phyloP scores from a whole-genome alignment of 2,113 vertebrate species.

The Lucifuga dentata region DNA sequence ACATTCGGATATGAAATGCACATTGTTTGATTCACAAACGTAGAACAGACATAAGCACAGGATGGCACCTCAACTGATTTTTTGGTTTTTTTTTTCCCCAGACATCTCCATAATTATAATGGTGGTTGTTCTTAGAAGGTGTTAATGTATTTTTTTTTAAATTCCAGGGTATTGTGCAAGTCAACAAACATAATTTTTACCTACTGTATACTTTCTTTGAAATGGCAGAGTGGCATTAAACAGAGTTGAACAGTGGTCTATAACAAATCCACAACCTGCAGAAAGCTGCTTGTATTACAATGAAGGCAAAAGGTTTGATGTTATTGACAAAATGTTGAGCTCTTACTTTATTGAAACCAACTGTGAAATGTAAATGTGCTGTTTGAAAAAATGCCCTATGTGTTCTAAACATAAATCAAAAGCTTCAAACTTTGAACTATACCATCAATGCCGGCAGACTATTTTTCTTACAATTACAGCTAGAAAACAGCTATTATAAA shows the following conservation, averaged over 20 bases:
- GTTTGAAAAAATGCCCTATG: background rate
- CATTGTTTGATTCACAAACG: constrained; percentile 32
- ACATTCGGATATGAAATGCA: constrained; percentile 48
- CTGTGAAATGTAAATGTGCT: constrained; percentile 11
- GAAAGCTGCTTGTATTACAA: background rate
- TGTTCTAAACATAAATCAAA: constrained; percentile 15
- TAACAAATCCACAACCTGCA: background rate
- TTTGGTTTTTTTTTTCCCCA: constrained; percentile 8
- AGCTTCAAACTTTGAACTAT: constrained; percentile 13
- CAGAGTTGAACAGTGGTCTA: background rate
- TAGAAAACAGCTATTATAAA: constrained; percentile 33
- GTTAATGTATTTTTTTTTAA: too few relatives aligned
- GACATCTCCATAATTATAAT: constrained; percentile 35
- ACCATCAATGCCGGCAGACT: background rate
- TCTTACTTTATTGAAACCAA: constrained; percentile 17
- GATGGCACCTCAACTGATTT: constrained; percentile 21
- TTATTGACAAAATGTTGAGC: constrained; percentile 6
- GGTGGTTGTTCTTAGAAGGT: constrained; percentile 4
- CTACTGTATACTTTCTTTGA: background rate
- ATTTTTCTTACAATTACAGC: constrained; percentile 21
- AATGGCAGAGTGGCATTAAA: background rate
- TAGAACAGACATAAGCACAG: constrained; percentile 18
- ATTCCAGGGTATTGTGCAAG: too few relatives aligned
- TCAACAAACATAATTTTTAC: too few relatives aligned
- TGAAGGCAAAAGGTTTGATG: background rate